Conservation (phyloP, 2,888 invertebrate species). For the Exocentrus adspersus region DNA sequence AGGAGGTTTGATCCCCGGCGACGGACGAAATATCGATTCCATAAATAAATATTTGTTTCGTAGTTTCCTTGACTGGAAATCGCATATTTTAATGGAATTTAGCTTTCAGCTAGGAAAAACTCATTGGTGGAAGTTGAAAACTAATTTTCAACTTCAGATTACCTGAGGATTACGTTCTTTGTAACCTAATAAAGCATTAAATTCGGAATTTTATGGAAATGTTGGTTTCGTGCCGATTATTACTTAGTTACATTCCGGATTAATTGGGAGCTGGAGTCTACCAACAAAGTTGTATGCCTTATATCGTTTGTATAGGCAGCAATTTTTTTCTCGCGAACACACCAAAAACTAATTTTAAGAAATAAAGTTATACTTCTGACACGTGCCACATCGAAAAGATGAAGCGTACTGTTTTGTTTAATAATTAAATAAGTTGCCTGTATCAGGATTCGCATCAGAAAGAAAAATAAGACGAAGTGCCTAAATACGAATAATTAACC, state of each 20-base stretch:
- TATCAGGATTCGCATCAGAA: background rate
- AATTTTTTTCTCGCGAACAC: too few relatives aligned
- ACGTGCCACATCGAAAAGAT: background rate
- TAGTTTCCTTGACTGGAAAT: constrained; percentile 12
- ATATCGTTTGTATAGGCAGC: too few relatives aligned
- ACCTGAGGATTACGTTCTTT: background rate
- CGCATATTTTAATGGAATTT: constrained; percentile 18
- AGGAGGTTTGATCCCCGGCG: too few relatives aligned
- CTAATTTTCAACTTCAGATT: background rate
- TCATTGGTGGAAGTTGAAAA: background rate
- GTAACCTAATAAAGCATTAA: too few relatives aligned
- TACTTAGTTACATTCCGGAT: too few relatives aligned
- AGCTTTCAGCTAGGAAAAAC: background rate
- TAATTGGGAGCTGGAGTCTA: too few relatives aligned
- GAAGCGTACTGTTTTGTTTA: background rate
- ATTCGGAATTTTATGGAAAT: too few relatives aligned
- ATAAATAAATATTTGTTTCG: constrained; percentile 41
- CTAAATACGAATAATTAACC: constrained; percentile 17
- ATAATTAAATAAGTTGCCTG: constrained; percentile 8
- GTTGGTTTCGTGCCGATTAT: too few relatives aligned
- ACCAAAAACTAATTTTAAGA: too few relatives aligned
- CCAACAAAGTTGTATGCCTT: too few relatives aligned
- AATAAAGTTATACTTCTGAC: too few relatives aligned
- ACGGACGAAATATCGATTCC: constrained; percentile 35
- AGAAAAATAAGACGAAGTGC: constrained; percentile 12